Evolutionary conservation across 2,888 invertebrate species (phyloP).

Genomic region (Leptopilina drosophilae): DNA sequence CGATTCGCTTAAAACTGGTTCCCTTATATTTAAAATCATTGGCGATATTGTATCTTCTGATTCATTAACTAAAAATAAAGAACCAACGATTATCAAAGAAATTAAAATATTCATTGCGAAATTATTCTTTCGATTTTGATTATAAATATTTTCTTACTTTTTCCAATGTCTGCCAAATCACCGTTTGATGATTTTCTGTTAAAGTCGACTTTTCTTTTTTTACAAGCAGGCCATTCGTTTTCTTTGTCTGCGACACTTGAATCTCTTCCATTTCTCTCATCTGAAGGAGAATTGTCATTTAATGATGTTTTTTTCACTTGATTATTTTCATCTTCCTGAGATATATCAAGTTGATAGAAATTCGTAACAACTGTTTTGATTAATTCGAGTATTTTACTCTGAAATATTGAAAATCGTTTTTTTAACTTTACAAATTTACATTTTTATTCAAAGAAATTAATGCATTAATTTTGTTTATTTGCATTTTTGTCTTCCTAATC

Average conservation of each 20-base stretch:
- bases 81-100: no score
- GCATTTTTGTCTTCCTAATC: no score
- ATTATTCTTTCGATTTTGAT: background rate
- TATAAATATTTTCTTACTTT: background rate
- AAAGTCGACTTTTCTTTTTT: slow-evolving; percentile 61
- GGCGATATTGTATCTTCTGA: background rate
- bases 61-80: no score
- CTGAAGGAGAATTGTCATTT: slow-evolving; percentile 20
- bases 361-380: slow-evolving; percentile 63
- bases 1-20: slow-evolving; percentile 64
- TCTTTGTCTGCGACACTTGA: slow-evolving; percentile 43
- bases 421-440: slow-evolving; percentile 20
- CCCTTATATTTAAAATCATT: background rate
- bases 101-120: no score
- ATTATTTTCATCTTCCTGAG: slow-evolving; percentile 36
- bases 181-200: slow-evolving; percentile 15
- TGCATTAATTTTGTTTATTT: no score
- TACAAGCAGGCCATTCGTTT: slow-evolving; percentile 57
- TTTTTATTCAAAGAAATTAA: background rate
- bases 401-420: slow-evolving; percentile 42
- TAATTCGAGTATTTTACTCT: slow-evolving; percentile 62
- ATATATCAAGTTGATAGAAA: slow-evolving; percentile 66
- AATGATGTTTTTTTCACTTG: slow-evolving; percentile 44
- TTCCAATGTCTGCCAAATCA: background rate
- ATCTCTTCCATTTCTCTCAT: slow-evolving; percentile 41